Evolutionary conservation across 2,797 vertebrate genomes (phyloP).

Genomic region (Masticophis lateralis): DNA sequence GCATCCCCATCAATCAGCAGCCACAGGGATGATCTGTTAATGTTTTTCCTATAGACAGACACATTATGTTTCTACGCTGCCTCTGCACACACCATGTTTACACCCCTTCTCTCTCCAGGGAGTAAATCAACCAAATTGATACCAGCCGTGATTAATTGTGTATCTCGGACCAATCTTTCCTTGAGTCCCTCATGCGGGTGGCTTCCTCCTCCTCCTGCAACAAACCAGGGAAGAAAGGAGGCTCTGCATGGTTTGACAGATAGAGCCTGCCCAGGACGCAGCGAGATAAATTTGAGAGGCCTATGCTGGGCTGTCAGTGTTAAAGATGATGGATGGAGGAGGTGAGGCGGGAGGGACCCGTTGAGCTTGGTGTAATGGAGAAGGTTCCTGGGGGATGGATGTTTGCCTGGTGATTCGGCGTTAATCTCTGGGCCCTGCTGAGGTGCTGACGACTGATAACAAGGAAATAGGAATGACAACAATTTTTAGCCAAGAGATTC

Average conservation of each 20-base stretch:
- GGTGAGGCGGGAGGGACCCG: conserved; percentile 78
- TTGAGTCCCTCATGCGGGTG: conserved; percentile 65
- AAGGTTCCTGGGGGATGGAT: conserved; percentile 73
- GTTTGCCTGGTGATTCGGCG: conserved; percentile 74
- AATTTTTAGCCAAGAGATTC: conserved; percentile 97
- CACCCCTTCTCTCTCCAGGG: conserved; percentile 72
- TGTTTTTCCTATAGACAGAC: conserved; percentile 80
- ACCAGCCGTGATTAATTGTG: conserved; percentile 75
- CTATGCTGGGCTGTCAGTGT: conserved; percentile 88
- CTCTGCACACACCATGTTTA: conserved; percentile 72
- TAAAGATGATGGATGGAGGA: conserved; percentile 99
- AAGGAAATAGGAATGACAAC: conserved; percentile 99
- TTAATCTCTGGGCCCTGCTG: conserved; percentile 87
- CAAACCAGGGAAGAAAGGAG: conserved; percentile 58
- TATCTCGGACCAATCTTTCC: conserved; percentile 72
- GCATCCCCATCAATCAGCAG: conserved; percentile 71
- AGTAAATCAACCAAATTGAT: conserved; percentile 78
- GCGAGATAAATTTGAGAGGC: conserved; percentile 86
- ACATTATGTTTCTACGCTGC: conserved; percentile 74
- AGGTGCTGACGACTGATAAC: conserved; percentile 88
- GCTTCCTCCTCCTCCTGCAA: conserved; percentile 54
- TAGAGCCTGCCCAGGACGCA: conserved; percentile 74
- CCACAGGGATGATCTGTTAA: conserved; percentile 74
- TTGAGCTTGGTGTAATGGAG: conserved; percentile 74
- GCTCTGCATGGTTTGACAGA: conserved; percentile 78